Conservation (phyloP, 2,797 vertebrate species). For the Phrynocephalus guinanensis region DNA sequence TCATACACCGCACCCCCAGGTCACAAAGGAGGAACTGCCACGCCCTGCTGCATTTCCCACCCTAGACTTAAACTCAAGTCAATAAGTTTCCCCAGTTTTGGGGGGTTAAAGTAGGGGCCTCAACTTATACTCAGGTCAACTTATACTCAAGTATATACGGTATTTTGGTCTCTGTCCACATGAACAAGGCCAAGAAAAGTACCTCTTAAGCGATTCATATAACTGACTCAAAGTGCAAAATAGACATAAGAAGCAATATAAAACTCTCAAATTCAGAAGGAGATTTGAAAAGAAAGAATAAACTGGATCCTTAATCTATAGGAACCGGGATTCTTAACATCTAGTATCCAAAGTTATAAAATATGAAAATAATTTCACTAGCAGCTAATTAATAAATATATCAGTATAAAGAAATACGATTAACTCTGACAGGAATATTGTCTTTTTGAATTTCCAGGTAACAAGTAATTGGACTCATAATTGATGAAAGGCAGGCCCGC, state of each 20-base stretch:
- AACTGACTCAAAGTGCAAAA: not conserved
- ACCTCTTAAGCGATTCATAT: not conserved
- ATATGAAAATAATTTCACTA: not conserved
- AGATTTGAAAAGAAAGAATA: not conserved
- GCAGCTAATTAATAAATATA: not conserved
- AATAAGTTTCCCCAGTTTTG: no score
- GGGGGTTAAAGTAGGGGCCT: no score
- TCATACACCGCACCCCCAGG: no score
- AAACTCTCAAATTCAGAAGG: not conserved
- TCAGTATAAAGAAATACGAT: not conserved
- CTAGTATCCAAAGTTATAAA: not conserved
- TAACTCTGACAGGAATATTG: not conserved
- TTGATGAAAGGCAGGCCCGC: not conserved
- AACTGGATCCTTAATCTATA: not conserved
- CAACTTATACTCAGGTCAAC: no score
- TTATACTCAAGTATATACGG: no score
- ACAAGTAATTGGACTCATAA: not conserved
- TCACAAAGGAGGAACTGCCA: no score
- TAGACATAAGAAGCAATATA: not conserved
- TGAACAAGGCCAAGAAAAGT: not conserved
- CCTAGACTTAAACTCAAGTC: no score
- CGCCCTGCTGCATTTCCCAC: no score
- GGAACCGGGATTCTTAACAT: not conserved
- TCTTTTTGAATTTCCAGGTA: not conserved
- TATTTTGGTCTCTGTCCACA: not conserved